Base-by-base conservation (phyloP, 1,140 invertebrate genomes). In the Drosophila erecta region DNA sequence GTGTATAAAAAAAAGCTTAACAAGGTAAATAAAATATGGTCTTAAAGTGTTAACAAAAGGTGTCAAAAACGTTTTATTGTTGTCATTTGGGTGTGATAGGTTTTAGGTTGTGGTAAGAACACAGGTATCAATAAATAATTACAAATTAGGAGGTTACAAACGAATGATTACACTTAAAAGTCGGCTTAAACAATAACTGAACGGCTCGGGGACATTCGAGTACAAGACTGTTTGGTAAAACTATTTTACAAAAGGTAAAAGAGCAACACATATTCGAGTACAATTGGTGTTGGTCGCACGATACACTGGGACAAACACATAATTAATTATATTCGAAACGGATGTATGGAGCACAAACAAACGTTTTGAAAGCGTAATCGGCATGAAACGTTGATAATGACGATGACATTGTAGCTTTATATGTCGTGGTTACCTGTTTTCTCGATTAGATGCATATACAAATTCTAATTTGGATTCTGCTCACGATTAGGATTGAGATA, bases 241-340 rank as follows among this genome's bases (percentile, higher is more conserved):
- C 43, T 86, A 86, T 76, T 69, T 67, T 86, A 86, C 83, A 86
- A 86, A 72, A 87, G 83, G 35, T 58, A 49, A 59, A 44, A 24
- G 27, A 56, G 67, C 58, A 64, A 54, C 55, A 60, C 51, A 74
- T 80, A 77, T 85, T 77, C 59, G 81, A 77, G 65, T 67, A 76
- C 71, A 38, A 51, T 27, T 51, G 47, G 66, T 66, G 64, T 40
- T 56, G 30, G 22, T 40, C 47, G 61, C 72, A 44, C 61, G 24
- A 62, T 50, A 62, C 58, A 62, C 64, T 44, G 64, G 59, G 64
- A 51, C 44, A 57, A 61, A 73, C 69, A 74, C 77, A 81, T 62
- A 78, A 65, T 65, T 41, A 43, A 61, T 24, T 61, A 60, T 60
- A 70, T 71, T 71, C 24, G 35, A 61, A n/a, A 71, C 37, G 44